Evolutionary conservation across 2,113 vertebrate species (phyloP).

Genomic region (Cynopterus brachyotis): DNA sequence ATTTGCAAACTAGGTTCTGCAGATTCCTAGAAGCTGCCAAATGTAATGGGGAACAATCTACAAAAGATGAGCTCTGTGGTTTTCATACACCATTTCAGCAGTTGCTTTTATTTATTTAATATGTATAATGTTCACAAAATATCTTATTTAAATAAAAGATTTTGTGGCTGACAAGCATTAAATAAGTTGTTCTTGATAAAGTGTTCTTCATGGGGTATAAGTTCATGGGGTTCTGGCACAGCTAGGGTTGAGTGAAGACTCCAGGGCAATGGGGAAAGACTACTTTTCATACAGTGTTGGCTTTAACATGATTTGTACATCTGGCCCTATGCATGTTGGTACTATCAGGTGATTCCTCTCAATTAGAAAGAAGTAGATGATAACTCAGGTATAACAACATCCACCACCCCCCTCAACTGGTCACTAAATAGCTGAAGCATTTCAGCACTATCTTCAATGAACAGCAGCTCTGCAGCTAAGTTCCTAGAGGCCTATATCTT

Average conservation of each 20-base stretch:
- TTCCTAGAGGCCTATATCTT: background rate
- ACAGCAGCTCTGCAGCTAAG: slow-evolving; percentile 59
- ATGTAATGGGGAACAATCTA: background rate
- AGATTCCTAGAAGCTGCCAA: background rate
- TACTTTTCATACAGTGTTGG: background rate
- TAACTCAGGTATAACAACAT: background rate
- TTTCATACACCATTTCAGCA: background rate
- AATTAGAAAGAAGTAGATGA: background rate
- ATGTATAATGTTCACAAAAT: background rate
- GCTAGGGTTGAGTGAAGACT: background rate
- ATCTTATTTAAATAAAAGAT: background rate
- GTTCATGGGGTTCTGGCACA: background rate
- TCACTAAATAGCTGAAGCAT: background rate
- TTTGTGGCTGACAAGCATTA: background rate
- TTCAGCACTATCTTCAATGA: slow-evolving; percentile 67
- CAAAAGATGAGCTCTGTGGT: no score
- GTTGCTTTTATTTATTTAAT: background rate
- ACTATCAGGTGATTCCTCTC: background rate
- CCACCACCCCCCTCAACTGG: background rate
- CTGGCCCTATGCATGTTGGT: background rate
- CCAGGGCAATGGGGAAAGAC: background rate
- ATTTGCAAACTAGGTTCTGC: background rate
- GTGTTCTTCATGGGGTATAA: background rate
- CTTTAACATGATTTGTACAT: background rate
- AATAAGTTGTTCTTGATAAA: background rate